A percentile compares a stretch with the other conserved stretches of the same genome.
Evolutionary conservation across 2,113 vertebrate species (phyloP).

Genomic region (Kryptolebias marmoratus): DNA sequence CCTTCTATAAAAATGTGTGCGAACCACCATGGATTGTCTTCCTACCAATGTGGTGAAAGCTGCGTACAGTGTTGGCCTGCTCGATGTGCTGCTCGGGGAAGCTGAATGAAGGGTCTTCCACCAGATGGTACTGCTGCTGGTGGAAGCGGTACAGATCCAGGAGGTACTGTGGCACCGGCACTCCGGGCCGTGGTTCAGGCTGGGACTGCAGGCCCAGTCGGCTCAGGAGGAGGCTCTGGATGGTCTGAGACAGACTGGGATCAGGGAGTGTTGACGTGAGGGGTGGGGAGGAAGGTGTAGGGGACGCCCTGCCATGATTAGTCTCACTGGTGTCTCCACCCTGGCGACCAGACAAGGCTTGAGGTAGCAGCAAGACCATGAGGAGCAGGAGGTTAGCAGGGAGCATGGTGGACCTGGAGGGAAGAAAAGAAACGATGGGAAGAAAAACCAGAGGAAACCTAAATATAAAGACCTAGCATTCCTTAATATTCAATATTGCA

Average conservation of each 20-base stretch:
- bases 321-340: conserved; percentile 67
- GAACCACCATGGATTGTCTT: neutral
- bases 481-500: too few species aligned
- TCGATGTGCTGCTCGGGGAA: conserved; percentile 80
- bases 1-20: neutral
- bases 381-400: conserved; percentile 85
- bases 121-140: conserved; percentile 80
- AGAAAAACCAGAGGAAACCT: neutral
- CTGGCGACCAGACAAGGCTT: conserved; percentile 79
- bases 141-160: conserved; percentile 84
- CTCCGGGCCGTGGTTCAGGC: conserved; percentile 76
- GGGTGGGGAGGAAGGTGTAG: conserved; percentile 30
- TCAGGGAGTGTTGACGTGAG: conserved; percentile 41
- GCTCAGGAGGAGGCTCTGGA: conserved; percentile 73
- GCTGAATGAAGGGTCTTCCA: conserved; percentile 78
- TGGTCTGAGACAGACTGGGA: conserved; percentile 74
- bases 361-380: conserved; percentile 84
- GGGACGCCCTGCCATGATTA: conserved; percentile 59
- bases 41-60: conserved; percentile 83
- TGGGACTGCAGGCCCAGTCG: conserved; percentile 76
- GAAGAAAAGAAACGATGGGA: neutral
- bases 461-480: too few species aligned
- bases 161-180: conserved; percentile 79
- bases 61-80: conserved; percentile 83
- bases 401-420: conserved; percentile 84